Base-by-base conservation (phyloP, 2,888 invertebrate genomes). In the Mimas tiliae region DNA sequence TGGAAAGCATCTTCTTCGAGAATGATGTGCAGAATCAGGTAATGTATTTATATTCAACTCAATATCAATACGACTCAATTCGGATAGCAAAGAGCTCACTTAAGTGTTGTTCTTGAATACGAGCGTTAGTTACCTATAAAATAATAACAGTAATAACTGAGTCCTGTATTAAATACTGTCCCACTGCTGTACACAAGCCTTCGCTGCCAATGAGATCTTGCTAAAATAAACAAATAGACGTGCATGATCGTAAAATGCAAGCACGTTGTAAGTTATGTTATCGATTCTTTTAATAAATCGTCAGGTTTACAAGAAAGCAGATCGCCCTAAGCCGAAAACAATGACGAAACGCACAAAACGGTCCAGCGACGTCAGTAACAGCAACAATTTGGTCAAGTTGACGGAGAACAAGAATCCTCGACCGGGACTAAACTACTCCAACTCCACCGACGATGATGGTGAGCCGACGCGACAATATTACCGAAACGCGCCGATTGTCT, bases 21-120 rank as follows among this genome's bases (percentile, higher is more conserved):
- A 96, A 98, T 83, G 95, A 95, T 48, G 84, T 98, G 63, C 97
- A 97, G 79, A 97, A 98, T 86, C 94, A 94, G 82, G 96, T 98
- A 65, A 96, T 27, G 14, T 21, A 19, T 27, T 27, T 50, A 50
- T 19, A 8, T 8, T 45, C 7, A 9, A 38, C 2, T 38, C 38
- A 38, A 38, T 38, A 38, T 9, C 9, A 38, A 38, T 38, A 38
- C n/a, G n/a, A 38, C 7, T 27, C 4, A 27, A 27, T 27, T 3
- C 27, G 27, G 2, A 27, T 27, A 27, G 27, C 27, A 27, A 27
- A 27, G 27, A 27, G 27, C 27, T 27, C n/a, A 4, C 27, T 1
- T 3, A 27, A 27, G 27, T 27, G 27, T 27, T 27, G 27, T 27
- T 27, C 27, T 27, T 27, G 2, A 27, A 27, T 27, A 27, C 1